Evolutionary conservation across 2,888 invertebrate genomes (phyloP), one percentile per base, ranked within the genome.

Genomic region (Alsophila aescularia): DNA sequence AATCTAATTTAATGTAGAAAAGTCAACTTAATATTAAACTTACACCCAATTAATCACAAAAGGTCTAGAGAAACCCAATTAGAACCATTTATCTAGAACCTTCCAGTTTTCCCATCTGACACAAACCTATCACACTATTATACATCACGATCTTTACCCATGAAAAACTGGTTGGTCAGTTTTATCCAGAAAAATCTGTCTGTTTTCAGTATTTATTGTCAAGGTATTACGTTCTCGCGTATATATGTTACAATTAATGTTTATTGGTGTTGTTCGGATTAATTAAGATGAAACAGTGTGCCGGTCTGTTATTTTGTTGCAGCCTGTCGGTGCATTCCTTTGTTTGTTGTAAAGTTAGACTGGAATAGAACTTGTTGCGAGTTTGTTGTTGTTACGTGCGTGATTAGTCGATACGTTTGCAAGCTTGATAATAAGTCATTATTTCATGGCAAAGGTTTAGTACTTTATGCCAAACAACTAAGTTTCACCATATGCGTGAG

Each of bases 231-330:
- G 14, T 45, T 56, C 47, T 41, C 41, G 55, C 51, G 45, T 49
- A 60, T 60, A 52, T 62, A 37, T 8, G 50, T 66, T 53, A 54
- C 66, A 66, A 62, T 64, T 61, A 62, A 49, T 14, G 53, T 53
- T 66, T 57, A 64, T 66, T 62, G 58, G 53, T 56, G 62, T 6
- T 58, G 43, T 34, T 31, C 24, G 48, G 61, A 56, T 64, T 53
- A 53, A 57, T 66, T 54, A 50, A 54, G 62, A 62, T 58, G 36
- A 64, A 59, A 59, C 49, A 49, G n/a, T 34, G n/a, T 9, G 55
- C 57, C 53, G 55, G 16, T 15, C 18, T 29, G 9, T 36, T 40
- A 45, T 45, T 40, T 39, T 42, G 47, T 51, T 41, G 13, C 16
- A 14, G 18, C 24, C 14, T 34, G 52, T 40, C 31, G 44, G 31